A percentile compares a stretch with the other conserved stretches of the same genome.
phyloP scores from a whole-genome alignment of 2,113 vertebrate genomes.

The Siphamia tubifer region DNA sequence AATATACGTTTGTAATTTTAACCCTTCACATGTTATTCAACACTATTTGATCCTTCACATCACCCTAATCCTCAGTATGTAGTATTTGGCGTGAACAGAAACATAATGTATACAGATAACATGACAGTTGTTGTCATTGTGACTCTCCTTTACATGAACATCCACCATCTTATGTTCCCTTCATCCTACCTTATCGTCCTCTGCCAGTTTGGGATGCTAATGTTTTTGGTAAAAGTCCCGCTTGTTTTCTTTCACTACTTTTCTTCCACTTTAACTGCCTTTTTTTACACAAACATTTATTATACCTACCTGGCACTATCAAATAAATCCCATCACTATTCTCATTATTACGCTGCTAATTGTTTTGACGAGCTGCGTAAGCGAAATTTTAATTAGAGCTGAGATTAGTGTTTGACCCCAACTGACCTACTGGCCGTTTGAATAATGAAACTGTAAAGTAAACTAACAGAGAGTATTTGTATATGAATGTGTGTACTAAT shows the following conservation, averaged over 20 bases:
- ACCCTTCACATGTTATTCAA: too few relatives aligned
- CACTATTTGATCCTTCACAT: too few relatives aligned
- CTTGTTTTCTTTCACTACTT: background rate
- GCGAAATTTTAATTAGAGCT: conserved; percentile 48
- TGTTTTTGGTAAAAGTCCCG: background rate
- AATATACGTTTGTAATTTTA: too few relatives aligned
- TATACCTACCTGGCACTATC: background rate
- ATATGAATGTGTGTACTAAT: too few relatives aligned
- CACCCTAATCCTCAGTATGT: too few relatives aligned
- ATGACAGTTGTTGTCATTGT: conserved; percentile 30
- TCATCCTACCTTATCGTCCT: conserved; percentile 23
- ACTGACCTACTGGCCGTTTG: background rate
- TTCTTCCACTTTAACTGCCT: background rate
- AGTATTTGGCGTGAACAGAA: too few relatives aligned
- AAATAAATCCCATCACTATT: background rate
- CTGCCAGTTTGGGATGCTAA: conserved; percentile 9
- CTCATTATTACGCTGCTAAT: conserved; percentile 51
- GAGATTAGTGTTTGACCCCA: conserved; percentile 38
- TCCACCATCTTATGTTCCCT: background rate
- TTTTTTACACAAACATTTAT: background rate
- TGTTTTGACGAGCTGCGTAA: conserved; percentile 46
- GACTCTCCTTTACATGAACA: conserved; percentile 11
- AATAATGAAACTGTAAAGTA: conserved; percentile 18
- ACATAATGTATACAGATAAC: too few relatives aligned
- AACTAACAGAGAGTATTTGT: background rate